Percentiles rank a stretch among this genome's conserved stretches.
Evolutionary conservation across 2,797 vertebrate species (phyloP).

Genomic region (Brachymystax lenok): DNA sequence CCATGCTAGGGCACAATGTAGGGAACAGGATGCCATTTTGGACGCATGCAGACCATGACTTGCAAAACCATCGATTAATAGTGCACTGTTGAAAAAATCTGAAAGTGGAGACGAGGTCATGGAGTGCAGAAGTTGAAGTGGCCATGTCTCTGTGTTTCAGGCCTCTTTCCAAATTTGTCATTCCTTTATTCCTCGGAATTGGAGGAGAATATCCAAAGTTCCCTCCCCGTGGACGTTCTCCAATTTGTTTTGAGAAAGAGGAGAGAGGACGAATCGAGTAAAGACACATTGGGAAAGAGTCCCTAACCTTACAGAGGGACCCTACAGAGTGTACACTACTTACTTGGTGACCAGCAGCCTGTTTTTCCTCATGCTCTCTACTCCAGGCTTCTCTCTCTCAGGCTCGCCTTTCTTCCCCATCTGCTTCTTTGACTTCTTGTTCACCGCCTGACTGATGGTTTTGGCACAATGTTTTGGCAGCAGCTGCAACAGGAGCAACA

Average conservation of each 20-base stretch:
- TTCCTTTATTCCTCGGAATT: not conserved
- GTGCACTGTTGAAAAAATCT: not conserved
- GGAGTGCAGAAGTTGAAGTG: not conserved
- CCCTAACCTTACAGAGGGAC: not conserved
- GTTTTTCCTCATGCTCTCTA: conserved; percentile 99
- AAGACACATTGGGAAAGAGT: not conserved
- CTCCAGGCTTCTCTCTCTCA: conserved; percentile 96
- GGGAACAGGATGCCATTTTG: not conserved
- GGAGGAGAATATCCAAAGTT: not conserved
- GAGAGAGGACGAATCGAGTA: not conserved
- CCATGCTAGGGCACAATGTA: not conserved
- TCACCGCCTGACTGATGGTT: conserved; percentile 99
- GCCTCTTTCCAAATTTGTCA: not conserved
- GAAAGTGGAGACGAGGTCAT: not conserved
- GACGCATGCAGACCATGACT: not conserved
- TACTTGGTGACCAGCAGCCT: conserved; percentile 83
- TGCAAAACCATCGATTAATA: not conserved
- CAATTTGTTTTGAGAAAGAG: not conserved
- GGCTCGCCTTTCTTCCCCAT: conserved; percentile 95
- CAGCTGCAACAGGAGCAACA: conserved; percentile 73
- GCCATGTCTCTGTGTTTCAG: not conserved
- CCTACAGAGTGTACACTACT: conserved; percentile 28
- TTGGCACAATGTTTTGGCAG: conserved; percentile 99
- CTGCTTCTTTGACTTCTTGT: conserved; percentile 99
- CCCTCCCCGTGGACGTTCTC: not conserved